Evolutionary conservation across 2,797 vertebrate genomes (phyloP), one percentile per base, ranked within the genome.

Genomic region (Cryptoprocta ferox): DNA sequence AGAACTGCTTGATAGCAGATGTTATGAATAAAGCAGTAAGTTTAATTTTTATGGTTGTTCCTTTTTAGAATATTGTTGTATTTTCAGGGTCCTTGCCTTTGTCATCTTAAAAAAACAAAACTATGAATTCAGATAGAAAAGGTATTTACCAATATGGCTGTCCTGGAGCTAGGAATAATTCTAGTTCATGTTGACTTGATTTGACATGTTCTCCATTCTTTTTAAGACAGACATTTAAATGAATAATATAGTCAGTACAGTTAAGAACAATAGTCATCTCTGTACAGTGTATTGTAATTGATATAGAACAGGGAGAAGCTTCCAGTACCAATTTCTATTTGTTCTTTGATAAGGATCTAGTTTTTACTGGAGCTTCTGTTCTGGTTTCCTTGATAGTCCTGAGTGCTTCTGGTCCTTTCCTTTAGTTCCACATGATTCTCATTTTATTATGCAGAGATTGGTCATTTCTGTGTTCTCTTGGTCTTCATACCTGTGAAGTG

Each of bases 141-240:
- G 32, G 50, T 30, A 61, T 92, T 93, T 84, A 87, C 26, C 26
- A 15, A 79, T 78, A 56, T 39, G 70, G 24, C 78, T 96, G 86
- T 96, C 70, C 39, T 96, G 84, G 28, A 93, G 76, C 76, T 88
- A 28, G 18, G 87, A 90, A 61, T 92, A 91, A 89, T 84, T 91
- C 32, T 18, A 59, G 24, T 91, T 95, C 42, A 42, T 65, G 9
- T 61, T 94, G 85, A 88, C 59, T 75, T 75, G 80, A 39, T 91
- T 75, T 75, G 70, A 92, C 26, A 26, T 63, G 15, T 78, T 87
- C 94, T 86, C 39, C 42, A 6, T 95, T 85, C 35, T 53, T 89
- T 92, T 92, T 94, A 83, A 93, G 26, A 95, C 16, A 83, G 80
- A 81, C 7, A 9, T 56, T 9, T 84, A 89, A 79, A 56, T 39